phyloP scores from a whole-genome alignment of 2,888 invertebrate species.

The Metellina segmentata region DNA sequence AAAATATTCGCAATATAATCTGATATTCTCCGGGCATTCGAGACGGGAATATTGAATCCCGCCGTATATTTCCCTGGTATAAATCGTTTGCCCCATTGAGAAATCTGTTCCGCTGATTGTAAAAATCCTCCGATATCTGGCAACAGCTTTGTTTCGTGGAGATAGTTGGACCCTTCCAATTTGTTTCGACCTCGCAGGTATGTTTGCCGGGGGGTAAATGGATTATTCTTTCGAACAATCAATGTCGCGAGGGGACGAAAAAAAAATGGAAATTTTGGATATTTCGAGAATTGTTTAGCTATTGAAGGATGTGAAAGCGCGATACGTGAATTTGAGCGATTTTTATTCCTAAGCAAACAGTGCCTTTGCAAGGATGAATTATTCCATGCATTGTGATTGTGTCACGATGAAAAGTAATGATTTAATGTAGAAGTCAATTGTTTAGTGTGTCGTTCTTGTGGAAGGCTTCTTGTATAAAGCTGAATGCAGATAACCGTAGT shows the following conservation, averaged over 20 bases:
- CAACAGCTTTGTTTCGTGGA: constrained; percentile 7
- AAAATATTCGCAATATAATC: constrained; percentile 50
- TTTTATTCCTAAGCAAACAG: too few species aligned
- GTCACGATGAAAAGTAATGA: too few species aligned
- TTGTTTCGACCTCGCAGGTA: neutral
- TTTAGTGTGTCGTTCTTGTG: too few species aligned
- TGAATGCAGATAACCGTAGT: too few species aligned
- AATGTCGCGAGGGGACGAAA: neutral
- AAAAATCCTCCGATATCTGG: neutral
- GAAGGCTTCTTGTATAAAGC: too few species aligned
- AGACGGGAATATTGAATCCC: constrained; percentile 22
- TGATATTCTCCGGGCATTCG: constrained; percentile 29
- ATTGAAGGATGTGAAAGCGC: too few species aligned
- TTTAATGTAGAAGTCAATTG: too few species aligned
- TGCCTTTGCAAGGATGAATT: too few species aligned
- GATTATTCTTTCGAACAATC: neutral
- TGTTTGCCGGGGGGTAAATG: neutral
- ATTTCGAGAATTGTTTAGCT: neutral
- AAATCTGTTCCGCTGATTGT: constrained; percentile 31
- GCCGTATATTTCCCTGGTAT: neutral
- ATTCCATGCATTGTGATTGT: too few species aligned
- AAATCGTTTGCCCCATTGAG: constrained; percentile 19
- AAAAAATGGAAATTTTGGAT: neutral
- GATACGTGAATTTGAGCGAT: too few species aligned
- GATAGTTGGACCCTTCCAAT: neutral